Evolutionary conservation across 2,113 vertebrate species (phyloP).

Genomic region (Casuarius casuarius): DNA sequence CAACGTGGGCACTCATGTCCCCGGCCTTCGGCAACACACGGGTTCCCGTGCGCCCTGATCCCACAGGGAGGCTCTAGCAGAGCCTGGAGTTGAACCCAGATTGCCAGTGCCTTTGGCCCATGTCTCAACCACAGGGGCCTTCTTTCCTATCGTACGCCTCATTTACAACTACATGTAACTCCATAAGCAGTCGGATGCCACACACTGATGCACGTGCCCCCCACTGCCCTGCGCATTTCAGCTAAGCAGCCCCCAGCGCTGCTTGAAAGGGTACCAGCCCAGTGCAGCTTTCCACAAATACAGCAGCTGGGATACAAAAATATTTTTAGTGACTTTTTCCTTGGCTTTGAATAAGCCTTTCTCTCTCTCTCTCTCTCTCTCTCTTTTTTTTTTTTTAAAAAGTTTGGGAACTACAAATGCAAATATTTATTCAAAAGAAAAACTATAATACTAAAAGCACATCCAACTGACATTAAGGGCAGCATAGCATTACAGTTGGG

Average conservation of each 20-base stretch:
- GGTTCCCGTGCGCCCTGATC: rapidly evolving
- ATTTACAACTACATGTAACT: neutral
- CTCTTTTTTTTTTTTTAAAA: neutral
- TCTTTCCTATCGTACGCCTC: neutral
- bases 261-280: slow-evolving; percentile 3
- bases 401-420: slow-evolving; percentile 60
- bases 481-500: slow-evolving; percentile 49
- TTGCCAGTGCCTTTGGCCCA: neutral
- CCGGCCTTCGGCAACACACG: rapidly evolving
- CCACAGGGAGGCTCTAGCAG: neutral
- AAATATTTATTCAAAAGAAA: slow-evolving; percentile 72
- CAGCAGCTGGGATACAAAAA: slow-evolving; percentile 43
- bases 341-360: slow-evolving; percentile 64
- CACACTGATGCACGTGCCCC: neutral
- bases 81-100: neutral
- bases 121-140: neutral
- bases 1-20: neutral
- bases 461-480: slow-evolving; percentile 54
- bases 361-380: neutral
- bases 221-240: neutral
- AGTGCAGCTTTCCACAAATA: neutral
- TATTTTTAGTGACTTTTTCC: slow-evolving; percentile 63
- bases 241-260: neutral
- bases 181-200: neutral
- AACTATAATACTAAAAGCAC: slow-evolving; percentile 67